A percentile compares a stretch with the other conserved stretches of the same genome.
These are phyloP conservation scores for Actinostola sp. DNA, from an alignment of 92 coral and sea anemone genomes.

Conservation along the genomic window DNA sequence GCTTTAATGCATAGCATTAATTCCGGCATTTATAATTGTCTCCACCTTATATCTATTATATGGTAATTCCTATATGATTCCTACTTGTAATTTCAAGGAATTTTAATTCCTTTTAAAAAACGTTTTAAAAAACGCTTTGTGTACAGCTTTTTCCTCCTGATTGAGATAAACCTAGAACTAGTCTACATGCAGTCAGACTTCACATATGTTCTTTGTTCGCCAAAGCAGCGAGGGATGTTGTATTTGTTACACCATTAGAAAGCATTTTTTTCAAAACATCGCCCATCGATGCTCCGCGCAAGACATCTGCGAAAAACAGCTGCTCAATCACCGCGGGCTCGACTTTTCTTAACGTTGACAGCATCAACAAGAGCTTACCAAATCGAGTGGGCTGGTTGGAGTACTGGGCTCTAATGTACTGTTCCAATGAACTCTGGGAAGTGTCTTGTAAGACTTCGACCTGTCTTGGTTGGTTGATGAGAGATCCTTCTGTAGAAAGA, in stretches of 20 bases:
- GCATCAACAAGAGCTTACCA: constrained; percentile 87
- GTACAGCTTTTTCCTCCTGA: too few relatives aligned
- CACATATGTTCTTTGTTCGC: constrained; percentile 7
- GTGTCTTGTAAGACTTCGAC: constrained; percentile 86
- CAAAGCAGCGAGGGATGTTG: constrained; percentile 35
- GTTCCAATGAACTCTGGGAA: constrained; percentile 89
- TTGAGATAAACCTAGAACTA: too few relatives aligned
- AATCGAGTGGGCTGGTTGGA: constrained; percentile 80
- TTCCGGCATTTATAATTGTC: too few relatives aligned
- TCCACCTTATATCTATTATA: too few relatives aligned
- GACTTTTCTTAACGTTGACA: constrained; percentile 78
- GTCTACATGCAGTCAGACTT: too few relatives aligned
- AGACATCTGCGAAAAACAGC: constrained; percentile 86
- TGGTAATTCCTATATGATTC: too few relatives aligned
- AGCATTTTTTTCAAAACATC: constrained; percentile 87
- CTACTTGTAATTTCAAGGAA: too few relatives aligned
- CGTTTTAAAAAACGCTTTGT: too few relatives aligned
- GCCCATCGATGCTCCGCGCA: constrained; percentile 91
- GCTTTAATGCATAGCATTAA: too few relatives aligned
- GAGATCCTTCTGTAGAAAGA: constrained; percentile 70
- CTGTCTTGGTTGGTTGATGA: constrained; percentile 73
- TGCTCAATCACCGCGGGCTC: constrained; percentile 87
- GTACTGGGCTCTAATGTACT: constrained; percentile 81
- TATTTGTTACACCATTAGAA: constrained; percentile 44
- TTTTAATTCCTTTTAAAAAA: too few relatives aligned